Base-by-base conservation (phyloP, 2,797 vertebrate genomes). In the Danio choprae region DNA sequence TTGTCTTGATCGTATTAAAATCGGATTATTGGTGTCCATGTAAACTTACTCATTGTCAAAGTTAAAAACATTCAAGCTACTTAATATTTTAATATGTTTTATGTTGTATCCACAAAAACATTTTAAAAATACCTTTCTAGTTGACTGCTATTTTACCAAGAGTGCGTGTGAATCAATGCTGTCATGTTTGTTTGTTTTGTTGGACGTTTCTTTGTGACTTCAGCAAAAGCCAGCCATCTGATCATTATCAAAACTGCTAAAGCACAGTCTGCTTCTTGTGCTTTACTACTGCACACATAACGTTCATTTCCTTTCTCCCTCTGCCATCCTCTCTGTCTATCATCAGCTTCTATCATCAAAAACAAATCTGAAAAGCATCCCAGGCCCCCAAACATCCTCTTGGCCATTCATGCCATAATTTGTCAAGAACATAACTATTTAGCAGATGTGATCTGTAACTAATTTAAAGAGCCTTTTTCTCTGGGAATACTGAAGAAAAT, bases 381-480 rank as follows among this genome's bases (percentile, higher is more conserved):
- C 58, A 51, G 70, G 29, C 79, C 62, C 63, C 53, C 64, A 69
- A 69, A 77, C 22, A 69, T 18, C 64, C 43, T 59, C 53, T 69
- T 69, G 75, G 64, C 65, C 16, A 48, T 69, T 68, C 75, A 68
- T 50, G 8, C 18, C 20, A 43, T 62, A 79, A 77, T 79, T 79
- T 70, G 77, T 62, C 77, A 70, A 59, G 20, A 70, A 70, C 67
- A 60, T 74, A 79, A 60, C 67, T 50, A 53, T 70, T 70, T 70
- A 79, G 22, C 56, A 69, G 53, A 77, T 59, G 53, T 67, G 64
- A 77, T 59, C 64, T 68, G 75, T 69, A 69, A 77, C 53, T 36
- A 59, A 77, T 59, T 56, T 68, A 36, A 68, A 68, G n/a, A 48
- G 2, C 44, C 75, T 59, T 38, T 50, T 64, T 69, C 53, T 77